Base-by-base conservation (phyloP, 1,140 invertebrate genomes). In the Spodoptera frugiperda region DNA sequence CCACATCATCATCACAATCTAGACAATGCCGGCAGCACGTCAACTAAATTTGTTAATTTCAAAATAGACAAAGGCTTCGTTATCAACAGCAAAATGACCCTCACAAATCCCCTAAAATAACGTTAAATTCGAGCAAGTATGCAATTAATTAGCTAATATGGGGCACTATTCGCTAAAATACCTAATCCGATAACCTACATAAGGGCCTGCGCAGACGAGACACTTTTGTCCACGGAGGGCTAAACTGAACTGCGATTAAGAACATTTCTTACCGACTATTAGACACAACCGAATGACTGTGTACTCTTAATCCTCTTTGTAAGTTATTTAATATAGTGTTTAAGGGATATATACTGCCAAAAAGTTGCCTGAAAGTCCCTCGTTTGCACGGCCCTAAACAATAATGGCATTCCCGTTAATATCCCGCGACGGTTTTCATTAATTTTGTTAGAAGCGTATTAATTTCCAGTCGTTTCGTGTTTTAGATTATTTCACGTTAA, bases 401-500 rank as follows among this genome's bases (percentile, higher is more conserved):
- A 21, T 71, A 55, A 55, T 55, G 17, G 33, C 25, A n/a, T 71
- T 44, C 21, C 12, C 15, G 21, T 44, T 59, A 73, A 59, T 30
- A 53, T 53, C n/a, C 14, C 44, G 21, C 57, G 9, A 55, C 39
- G 30, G 25, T 55, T 49, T 61, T 57, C 70, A 71, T 72, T 63
- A 72, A 78, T 78, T 72, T 65, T 71, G 53, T 75, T 70, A 53
- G 76, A 53, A 19, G 33, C 53, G 53, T 65, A 72, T 55, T 48
- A 67, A 73, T 82, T 76, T 74, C 14, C 65, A 72, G 48, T 49
- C 39, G 72, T 65, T 71, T 81, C 68, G 74, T 78, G 77, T 80
- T 81, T 84, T 83, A 85, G 75, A 63, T 77, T 73, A 84, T 82
- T 82, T 76, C 19, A 73, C 72, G 68, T 57, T 92, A 93, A 93